phyloP scores from a whole-genome alignment of 2,113 vertebrate genomes.

The Urocitellus parryii region DNA sequence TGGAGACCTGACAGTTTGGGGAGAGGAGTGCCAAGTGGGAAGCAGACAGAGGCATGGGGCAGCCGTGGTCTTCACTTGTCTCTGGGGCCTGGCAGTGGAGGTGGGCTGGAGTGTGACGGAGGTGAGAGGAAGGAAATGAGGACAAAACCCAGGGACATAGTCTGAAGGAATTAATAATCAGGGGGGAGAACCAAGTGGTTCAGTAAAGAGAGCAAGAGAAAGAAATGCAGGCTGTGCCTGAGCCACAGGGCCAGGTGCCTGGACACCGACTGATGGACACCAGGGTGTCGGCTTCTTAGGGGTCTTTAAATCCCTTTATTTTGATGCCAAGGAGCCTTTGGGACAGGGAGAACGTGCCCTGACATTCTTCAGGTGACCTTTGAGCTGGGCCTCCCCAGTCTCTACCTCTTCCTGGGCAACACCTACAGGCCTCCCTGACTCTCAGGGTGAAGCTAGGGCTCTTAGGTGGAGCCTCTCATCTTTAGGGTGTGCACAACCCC shows the following conservation, averaged over 20 bases:
- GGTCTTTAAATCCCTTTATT: neutral
- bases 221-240: neutral
- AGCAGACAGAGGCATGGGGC: neutral
- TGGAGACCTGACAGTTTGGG: too few relatives aligned
- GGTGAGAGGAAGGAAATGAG: neutral
- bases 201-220: neutral
- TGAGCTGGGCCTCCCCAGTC: neutral
- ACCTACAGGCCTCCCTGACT: neutral
- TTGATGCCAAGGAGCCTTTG: neutral
- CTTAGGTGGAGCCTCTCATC: neutral
- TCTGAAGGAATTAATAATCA: neutral
- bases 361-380: neutral
- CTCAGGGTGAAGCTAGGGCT: neutral
- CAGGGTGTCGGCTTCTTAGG: neutral
- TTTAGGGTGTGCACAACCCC: neutral
- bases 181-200: neutral
- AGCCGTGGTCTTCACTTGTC: neutral
- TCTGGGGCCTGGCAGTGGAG: neutral
- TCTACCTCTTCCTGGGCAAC: neutral
- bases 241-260: neutral
- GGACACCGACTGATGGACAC: neutral
- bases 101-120: neutral
- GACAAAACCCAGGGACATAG: neutral
- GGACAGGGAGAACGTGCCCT: neutral
- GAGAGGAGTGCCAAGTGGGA: neutral